Conservation (phyloP, 2,888 invertebrate species). For the Chrysomela aeneicollis region DNA sequence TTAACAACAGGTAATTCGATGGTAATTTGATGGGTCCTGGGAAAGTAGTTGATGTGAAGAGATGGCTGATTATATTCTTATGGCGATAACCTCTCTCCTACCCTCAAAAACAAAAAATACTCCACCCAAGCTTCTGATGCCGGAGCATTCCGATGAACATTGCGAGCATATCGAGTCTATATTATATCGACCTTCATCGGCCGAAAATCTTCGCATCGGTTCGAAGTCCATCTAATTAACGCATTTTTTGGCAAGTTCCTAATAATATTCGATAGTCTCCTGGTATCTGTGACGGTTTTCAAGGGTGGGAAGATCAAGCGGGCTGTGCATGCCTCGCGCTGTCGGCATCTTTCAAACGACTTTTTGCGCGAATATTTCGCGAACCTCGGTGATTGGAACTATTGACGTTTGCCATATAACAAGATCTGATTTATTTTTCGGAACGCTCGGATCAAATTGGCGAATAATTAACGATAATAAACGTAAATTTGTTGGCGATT, state of each 20-base stretch:
- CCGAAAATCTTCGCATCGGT: constrained; percentile 2
- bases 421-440: constrained; percentile 48
- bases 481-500: constrained; percentile 43
- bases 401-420: constrained; percentile 50
- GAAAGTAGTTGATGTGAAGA: too few species aligned
- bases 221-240: constrained; percentile 35
- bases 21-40: too few species aligned
- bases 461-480: constrained; percentile 45
- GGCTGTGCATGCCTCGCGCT: constrained; percentile 42
- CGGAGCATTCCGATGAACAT: background rate
- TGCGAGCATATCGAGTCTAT: background rate
- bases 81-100: too few species aligned
- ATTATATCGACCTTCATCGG: background rate
- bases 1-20: too few species aligned
- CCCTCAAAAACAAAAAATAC: too few species aligned
- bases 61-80: too few species aligned
- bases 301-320: constrained; percentile 47
- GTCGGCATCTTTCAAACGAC: constrained; percentile 46
- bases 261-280: constrained; percentile 38
- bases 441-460: constrained; percentile 36
- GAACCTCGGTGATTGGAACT: constrained; percentile 48
- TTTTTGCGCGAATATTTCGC: constrained; percentile 49
- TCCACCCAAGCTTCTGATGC: background rate
- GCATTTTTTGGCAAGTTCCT: constrained; percentile 39
- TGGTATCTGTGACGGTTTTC: constrained; percentile 34